phyloP scores from a whole-genome alignment of 2,888 invertebrate species.

The Thelaira solivaga region DNA sequence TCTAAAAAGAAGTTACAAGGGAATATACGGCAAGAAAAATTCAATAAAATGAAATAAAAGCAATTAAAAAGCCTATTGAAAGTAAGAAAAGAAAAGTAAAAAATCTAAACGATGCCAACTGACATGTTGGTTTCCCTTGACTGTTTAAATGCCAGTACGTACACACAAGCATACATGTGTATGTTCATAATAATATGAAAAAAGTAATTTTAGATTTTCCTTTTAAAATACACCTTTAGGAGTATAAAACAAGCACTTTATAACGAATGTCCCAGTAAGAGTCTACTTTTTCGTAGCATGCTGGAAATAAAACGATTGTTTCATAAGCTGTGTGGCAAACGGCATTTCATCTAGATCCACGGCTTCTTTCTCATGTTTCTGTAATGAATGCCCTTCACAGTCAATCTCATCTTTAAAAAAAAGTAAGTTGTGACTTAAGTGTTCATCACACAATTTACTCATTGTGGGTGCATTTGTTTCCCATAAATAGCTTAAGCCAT shows the following conservation, averaged over 20 bases:
- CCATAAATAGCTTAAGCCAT: no score
- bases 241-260: not conserved
- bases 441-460: no score
- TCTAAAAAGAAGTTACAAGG: constrained; percentile 8
- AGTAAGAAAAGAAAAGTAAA: not conserved
- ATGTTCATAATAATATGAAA: not conserved
- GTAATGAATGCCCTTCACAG: no score
- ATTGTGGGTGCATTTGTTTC: no score
- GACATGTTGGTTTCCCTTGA: not conserved
- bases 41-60: constrained; percentile 27
- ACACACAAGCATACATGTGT: not conserved
- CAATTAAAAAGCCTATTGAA: constrained; percentile 13
- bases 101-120: constrained; percentile 14
- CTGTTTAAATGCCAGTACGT: not conserved
- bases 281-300: no score
- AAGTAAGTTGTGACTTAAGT: no score
- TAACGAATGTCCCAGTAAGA: not conserved
- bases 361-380: no score
- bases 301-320: no score
- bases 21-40: constrained; percentile 8
- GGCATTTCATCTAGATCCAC: no score
- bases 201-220: not conserved
- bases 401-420: no score
- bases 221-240: not conserved
- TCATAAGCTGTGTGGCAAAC: no score